Conservation (phyloP, 2,888 invertebrate species). For the Cephalotes varians region DNA sequence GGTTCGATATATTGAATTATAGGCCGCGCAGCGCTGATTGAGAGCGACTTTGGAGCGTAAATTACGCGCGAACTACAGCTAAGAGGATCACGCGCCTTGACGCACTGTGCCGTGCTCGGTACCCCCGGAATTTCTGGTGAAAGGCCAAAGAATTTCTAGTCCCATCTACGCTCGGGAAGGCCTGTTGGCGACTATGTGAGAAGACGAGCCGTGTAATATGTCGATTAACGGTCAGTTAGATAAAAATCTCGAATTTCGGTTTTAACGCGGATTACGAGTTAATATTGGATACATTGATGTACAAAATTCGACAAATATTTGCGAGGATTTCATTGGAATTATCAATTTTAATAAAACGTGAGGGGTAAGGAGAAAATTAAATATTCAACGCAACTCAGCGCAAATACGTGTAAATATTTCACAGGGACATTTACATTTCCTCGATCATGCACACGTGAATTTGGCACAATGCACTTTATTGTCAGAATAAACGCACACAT, state of each 20-base stretch:
- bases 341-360: slow-evolving; percentile 65
- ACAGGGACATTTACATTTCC: slow-evolving; percentile 47
- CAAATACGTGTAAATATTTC: slow-evolving; percentile 53
- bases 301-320: slow-evolving; percentile 47
- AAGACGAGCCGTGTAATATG: slow-evolving; percentile 17
- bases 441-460: slow-evolving; percentile 41
- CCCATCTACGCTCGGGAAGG: slow-evolving; percentile 64
- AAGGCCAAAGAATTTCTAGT: slow-evolving; percentile 61
- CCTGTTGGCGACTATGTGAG: neutral
- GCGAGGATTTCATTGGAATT: slow-evolving; percentile 37
- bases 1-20: slow-evolving; percentile 82
- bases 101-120: slow-evolving; percentile 51
- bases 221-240: slow-evolving; percentile 12
- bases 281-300: slow-evolving; percentile 43
- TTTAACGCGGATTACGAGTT: slow-evolving; percentile 42
- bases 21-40: slow-evolving; percentile 77
- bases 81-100: slow-evolving; percentile 74
- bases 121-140: slow-evolving; percentile 56
- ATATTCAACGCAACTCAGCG: slow-evolving; percentile 49
- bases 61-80: slow-evolving; percentile 77
- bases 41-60: slow-evolving; percentile 75
- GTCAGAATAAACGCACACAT: slow-evolving; percentile 52
- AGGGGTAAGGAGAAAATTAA: slow-evolving; percentile 59
- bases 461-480: slow-evolving; percentile 55
- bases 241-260: slow-evolving; percentile 26